A percentile compares a stretch with the other conserved stretches of the same genome.
Evolutionary conservation across 2,113 vertebrate genomes (phyloP).

Genomic region (Gymnogyps californianus): DNA sequence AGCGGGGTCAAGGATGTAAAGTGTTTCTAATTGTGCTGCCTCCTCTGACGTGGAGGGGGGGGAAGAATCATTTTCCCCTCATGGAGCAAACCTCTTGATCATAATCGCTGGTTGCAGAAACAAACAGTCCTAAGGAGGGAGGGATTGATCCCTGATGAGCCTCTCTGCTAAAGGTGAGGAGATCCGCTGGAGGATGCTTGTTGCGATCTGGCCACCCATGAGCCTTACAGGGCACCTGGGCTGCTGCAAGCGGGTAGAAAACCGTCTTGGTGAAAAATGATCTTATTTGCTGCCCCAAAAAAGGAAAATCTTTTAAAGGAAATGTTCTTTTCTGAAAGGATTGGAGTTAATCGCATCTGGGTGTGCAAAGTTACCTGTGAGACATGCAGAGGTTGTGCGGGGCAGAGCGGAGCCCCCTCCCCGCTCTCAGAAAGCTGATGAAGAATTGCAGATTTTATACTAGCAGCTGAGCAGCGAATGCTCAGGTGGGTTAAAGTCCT

Average conservation of each 20-base stretch:
- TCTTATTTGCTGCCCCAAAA: not conserved
- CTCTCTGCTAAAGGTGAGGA: not conserved
- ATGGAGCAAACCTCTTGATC: not conserved
- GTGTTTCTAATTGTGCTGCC: not conserved
- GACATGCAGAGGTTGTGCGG: too few relatives aligned
- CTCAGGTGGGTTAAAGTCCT: not conserved
- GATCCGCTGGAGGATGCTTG: not conserved
- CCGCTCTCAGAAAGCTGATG: not conserved
- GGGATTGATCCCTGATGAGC: not conserved
- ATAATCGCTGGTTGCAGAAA: not conserved
- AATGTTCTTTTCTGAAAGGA: not conserved
- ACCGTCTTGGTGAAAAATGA: not conserved
- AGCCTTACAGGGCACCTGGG: not conserved
- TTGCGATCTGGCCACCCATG: not conserved
- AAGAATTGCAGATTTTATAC: not conserved
- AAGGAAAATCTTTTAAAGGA: not conserved
- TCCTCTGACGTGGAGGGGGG: not conserved
- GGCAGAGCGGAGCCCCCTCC: not conserved
- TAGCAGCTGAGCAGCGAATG: not conserved
- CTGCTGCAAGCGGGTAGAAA: not conserved
- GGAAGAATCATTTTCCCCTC: not conserved
- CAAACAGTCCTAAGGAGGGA: not conserved
- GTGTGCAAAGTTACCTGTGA: not conserved
- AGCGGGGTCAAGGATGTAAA: not conserved
- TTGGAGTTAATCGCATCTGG: fast-evolving